Conservation (phyloP, 1,140 invertebrate genomes). For the Nylanderia fulva region DNA sequence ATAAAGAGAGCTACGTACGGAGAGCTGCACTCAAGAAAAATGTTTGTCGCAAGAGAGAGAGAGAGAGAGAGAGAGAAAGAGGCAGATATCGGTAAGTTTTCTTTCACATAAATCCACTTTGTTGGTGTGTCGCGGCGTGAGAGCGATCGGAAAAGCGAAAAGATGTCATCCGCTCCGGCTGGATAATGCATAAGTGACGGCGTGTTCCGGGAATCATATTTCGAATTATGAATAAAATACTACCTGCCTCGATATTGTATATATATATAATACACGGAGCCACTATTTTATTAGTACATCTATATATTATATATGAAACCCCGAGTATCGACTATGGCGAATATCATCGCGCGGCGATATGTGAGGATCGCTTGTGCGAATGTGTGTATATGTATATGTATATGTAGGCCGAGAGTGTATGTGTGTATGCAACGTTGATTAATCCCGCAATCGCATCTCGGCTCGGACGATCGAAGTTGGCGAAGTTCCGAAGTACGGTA, state of each 20-base stretch:
- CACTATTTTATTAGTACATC: too few species aligned
- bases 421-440: constrained; percentile 58
- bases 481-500: constrained; percentile 47
- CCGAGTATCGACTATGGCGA: constrained; percentile 59
- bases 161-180: constrained; percentile 42
- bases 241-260: constrained; percentile 5
- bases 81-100: constrained; percentile 59
- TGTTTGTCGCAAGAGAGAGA: constrained; percentile 51
- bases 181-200: constrained; percentile 64
- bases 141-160: constrained; percentile 1
- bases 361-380: constrained; percentile 9
- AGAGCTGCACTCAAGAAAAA: constrained; percentile 50
- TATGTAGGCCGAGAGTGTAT: too few species aligned
- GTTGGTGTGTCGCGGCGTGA: background rate
- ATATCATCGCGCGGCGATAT: background rate
- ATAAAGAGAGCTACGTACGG: background rate
- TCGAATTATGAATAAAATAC: constrained; percentile 72
- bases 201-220: constrained; percentile 53
- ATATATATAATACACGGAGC: background rate
- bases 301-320: background rate
- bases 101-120: constrained; percentile 65
- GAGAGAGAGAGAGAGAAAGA: constrained; percentile 44
- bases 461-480: constrained; percentile 58
- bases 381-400: background rate
- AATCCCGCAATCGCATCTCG: constrained; percentile 64